Evolutionary conservation across 2,797 vertebrate species (phyloP), one percentile per base, ranked within the genome.

Genomic region (Mionectes olivaceus): DNA sequence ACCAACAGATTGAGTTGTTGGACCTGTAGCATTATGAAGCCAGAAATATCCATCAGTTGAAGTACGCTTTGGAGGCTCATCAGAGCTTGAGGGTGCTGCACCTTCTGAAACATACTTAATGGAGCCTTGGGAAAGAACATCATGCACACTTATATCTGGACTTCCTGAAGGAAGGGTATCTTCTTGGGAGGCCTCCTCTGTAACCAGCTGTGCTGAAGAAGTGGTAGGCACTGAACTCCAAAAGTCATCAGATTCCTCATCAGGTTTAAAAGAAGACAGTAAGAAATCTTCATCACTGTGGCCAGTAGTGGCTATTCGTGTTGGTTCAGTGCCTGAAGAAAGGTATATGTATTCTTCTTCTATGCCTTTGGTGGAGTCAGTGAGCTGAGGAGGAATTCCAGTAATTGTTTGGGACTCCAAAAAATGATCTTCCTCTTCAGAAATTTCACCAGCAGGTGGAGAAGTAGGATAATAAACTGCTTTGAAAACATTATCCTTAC

Each of bases 121-220:
- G 37, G 95, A 89, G 27, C 83, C 95, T 94, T 97, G 95, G 28
- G 91, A 89, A 61, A 97, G 49, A 71, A 89, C 68, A 70, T 96
- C 93, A 37, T 86, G 95, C 3, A 93, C 83, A 93, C 96, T 90
- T 63, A 33, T 60, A 89, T 97, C 97, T 76, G 97, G 96, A 79
- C 83, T 97, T 96, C 96, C 97, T 70, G 97, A 97, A 91, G 97
- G 95, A 95, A 97, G 95, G 19, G 83, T 50, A 32, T 95, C 96
- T 91, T 97, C 97, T 9, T 83, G 96, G 71, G 97, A 97, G 24
- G 76, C 60, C 23, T 97, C 96, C 50, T 96, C 96, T 37, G 94
- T 95, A 92, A 87, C 33, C 59, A 94, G 76, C 3, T 94, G 92
- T 39, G 70, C 35, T 57, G 96, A 65, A 49, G 97, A 96, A 19